Evolutionary conservation across 2,113 vertebrate species (phyloP).

Genomic region (Cariama cristata): DNA sequence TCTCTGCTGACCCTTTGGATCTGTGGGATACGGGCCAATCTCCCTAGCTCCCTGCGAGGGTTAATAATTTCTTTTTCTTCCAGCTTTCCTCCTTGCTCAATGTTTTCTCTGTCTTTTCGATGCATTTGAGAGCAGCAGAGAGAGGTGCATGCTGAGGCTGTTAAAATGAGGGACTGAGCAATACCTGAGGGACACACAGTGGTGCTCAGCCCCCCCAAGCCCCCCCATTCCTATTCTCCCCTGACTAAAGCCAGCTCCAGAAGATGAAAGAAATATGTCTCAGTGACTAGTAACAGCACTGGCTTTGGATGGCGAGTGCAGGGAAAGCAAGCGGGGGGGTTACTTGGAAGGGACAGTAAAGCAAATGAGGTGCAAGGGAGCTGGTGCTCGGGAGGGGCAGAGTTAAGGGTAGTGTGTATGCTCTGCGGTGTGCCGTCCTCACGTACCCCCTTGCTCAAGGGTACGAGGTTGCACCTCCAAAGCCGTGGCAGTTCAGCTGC

Average conservation of each 20-base stretch:
- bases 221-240: neutral
- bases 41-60: neutral
- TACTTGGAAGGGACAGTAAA: neutral
- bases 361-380: neutral
- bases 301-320: neutral
- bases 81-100: neutral
- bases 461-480: neutral
- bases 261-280: neutral
- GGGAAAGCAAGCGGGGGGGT: neutral
- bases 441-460: neutral
- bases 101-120: neutral
- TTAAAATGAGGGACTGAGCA: neutral
- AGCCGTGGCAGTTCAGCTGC: rapidly evolving
- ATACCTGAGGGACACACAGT: neutral
- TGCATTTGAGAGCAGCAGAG: neutral
- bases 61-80: neutral
- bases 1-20: neutral
- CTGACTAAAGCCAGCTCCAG: neutral
- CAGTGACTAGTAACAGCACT: neutral
- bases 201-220: neutral
- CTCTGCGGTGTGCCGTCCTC: neutral
- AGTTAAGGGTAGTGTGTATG: neutral
- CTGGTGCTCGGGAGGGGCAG: rapidly evolving
- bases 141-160: neutral
- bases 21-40: neutral